phyloP scores from a whole-genome alignment of 2,113 vertebrate genomes.

The Hyperoodon ampullatus region DNA sequence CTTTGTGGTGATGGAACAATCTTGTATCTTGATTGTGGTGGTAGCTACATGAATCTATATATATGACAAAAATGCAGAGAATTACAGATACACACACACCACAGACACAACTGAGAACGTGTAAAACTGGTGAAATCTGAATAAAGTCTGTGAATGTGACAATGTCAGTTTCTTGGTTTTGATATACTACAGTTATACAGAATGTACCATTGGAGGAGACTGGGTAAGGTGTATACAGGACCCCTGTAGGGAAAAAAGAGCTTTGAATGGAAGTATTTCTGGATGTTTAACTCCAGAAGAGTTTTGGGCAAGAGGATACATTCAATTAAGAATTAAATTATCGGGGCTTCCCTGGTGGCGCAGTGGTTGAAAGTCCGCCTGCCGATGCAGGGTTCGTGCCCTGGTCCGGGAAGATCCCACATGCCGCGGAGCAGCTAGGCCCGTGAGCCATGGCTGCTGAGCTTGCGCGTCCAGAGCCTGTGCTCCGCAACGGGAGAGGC shows the following conservation, averaged over 20 bases:
- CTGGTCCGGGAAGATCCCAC: too few relatives aligned
- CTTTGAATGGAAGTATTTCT: background rate
- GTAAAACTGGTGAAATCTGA: background rate
- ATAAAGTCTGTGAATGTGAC: background rate
- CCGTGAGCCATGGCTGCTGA: too few relatives aligned
- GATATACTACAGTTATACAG: background rate
- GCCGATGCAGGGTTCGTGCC: too few relatives aligned
- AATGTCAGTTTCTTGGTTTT: background rate
- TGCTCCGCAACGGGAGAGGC: too few relatives aligned
- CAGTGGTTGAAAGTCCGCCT: too few relatives aligned
- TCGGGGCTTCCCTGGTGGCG: too few relatives aligned
- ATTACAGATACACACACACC: background rate
- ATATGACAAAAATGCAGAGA: background rate
- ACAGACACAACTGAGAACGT: accelerated
- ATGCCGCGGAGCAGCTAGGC: too few relatives aligned
- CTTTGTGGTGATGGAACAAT: background rate
- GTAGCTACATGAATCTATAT: background rate
- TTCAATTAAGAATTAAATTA: background rate
- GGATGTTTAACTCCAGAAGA: background rate
- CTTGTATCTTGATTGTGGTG: background rate
- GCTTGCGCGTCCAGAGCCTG: too few relatives aligned
- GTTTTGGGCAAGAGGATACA: background rate
- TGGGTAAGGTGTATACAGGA: background rate
- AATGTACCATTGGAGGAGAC: background rate
- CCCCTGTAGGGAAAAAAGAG: too few relatives aligned